These are phyloP conservation scores for Nannobrachium achirus DNA, from an alignment of 2,113 vertebrate species.

Conservation along the genomic window DNA sequence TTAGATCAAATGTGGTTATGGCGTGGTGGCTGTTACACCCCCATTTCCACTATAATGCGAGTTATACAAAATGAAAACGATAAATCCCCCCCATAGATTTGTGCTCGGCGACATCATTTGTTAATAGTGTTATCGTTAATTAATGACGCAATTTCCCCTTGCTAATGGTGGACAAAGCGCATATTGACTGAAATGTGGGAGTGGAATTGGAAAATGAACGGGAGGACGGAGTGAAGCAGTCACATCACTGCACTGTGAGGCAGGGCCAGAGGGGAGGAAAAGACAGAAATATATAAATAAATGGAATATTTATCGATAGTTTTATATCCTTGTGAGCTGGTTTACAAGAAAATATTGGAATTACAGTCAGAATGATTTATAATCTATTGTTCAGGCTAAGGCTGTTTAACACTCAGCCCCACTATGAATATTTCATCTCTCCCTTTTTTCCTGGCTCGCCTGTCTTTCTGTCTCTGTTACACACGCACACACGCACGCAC, in stretches of 20 bases:
- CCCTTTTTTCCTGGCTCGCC: background rate
- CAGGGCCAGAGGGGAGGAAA: slow-evolving; percentile 40
- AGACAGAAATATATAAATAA: slow-evolving; percentile 65
- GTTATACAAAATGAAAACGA: slow-evolving; percentile 62
- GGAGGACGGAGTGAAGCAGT: slow-evolving; percentile 41
- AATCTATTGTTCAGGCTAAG: slow-evolving; percentile 67
- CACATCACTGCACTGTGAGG: slow-evolving; percentile 46
- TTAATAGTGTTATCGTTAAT: slow-evolving; percentile 65
- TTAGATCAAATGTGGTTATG: slow-evolving; percentile 60
- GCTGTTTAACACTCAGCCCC: slow-evolving; percentile 63
- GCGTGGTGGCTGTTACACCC: slow-evolving; percentile 61
- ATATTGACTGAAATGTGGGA: slow-evolving; percentile 48
- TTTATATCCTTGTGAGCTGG: slow-evolving; percentile 65
- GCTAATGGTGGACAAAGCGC: slow-evolving; percentile 52
- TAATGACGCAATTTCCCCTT: slow-evolving; percentile 56
- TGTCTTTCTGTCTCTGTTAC: background rate
- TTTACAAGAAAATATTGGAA: slow-evolving; percentile 77
- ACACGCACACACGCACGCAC: slow-evolving; percentile 4
- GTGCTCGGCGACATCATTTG: slow-evolving; percentile 39
- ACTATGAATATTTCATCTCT: slow-evolving; percentile 70
- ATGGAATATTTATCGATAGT: slow-evolving; percentile 70
- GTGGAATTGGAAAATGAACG: slow-evolving; percentile 43
- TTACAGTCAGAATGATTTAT: slow-evolving; percentile 78
- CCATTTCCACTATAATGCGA: slow-evolving; percentile 46
- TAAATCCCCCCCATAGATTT: slow-evolving; percentile 61